Evolutionary conservation across 2,888 invertebrate species (phyloP).

Genomic region (Elgonia sp.): DNA sequence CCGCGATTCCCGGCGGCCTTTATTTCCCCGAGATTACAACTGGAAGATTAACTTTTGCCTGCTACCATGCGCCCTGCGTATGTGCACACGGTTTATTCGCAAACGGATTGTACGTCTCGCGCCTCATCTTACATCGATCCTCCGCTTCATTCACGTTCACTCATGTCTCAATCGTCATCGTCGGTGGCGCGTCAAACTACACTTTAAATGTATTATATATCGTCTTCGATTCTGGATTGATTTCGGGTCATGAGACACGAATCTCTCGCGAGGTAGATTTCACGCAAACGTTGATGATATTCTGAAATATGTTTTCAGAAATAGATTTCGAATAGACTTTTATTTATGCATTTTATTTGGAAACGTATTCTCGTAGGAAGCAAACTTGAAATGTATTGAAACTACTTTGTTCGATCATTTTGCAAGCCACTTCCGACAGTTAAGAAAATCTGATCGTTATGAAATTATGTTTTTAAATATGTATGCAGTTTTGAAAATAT

Average conservation of each 20-base stretch:
- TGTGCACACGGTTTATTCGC: slow-evolving; percentile 46
- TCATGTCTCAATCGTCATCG: slow-evolving; percentile 57
- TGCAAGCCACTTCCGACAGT: background rate
- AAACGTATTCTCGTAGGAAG: slow-evolving; percentile 5
- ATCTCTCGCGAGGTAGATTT: slow-evolving; percentile 37
- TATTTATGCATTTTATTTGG: slow-evolving; percentile 33
- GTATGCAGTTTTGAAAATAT: too few relatives aligned
- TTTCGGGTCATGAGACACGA: slow-evolving; percentile 69
- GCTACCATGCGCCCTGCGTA: slow-evolving; percentile 4
- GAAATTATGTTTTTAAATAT: background rate
- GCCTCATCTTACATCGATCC: slow-evolving; percentile 64
- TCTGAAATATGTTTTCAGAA: slow-evolving; percentile 38
- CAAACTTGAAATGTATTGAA: slow-evolving; percentile 13
- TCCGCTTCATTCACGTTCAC: slow-evolving; percentile 52
- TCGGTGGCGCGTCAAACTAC: slow-evolving; percentile 53
- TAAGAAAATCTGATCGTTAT: background rate
- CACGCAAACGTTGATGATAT: slow-evolving; percentile 29
- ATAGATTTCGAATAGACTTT: slow-evolving; percentile 39
- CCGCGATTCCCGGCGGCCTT: slow-evolving; percentile 65
- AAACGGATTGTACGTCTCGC: slow-evolving; percentile 45
- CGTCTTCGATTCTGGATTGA: slow-evolving; percentile 63
- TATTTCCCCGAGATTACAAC: slow-evolving; percentile 78
- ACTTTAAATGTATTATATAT: slow-evolving; percentile 63
- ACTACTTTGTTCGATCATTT: slow-evolving; percentile 4
- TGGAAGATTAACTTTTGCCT: slow-evolving; percentile 78